phyloP scores from a whole-genome alignment of 2,113 vertebrate species.

The Pomatorhinus ruficollis region DNA sequence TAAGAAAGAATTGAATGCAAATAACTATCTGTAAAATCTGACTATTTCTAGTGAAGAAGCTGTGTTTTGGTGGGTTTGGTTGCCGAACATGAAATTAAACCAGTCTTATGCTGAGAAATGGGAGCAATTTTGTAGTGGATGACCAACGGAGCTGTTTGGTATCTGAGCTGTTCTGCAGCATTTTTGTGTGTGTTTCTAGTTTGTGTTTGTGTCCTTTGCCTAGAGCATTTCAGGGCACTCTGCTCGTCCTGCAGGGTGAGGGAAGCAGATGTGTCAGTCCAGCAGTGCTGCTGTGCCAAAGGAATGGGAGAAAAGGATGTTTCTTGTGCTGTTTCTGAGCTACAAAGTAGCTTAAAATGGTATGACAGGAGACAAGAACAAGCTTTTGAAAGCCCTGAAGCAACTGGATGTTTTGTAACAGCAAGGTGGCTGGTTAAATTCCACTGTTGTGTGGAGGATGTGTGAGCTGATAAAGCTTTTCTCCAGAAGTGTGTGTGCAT shows the following conservation, averaged over 20 bases:
- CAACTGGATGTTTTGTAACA: neutral
- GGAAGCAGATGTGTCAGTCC: neutral
- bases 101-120: neutral
- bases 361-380: neutral
- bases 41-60: neutral
- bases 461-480: neutral
- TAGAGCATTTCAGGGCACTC: accelerated
- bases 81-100: neutral
- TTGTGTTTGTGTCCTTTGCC: neutral
- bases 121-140: neutral
- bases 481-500: neutral
- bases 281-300: neutral
- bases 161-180: neutral
- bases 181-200: neutral
- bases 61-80: neutral
- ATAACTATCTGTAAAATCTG: neutral
- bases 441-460: neutral
- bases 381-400: neutral
- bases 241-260: neutral
- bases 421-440: neutral
- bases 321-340: neutral
- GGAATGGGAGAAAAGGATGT: neutral
- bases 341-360: neutral
- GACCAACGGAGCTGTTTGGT: neutral
- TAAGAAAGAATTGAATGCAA: neutral